Evolutionary conservation across 2,888 invertebrate genomes (phyloP).

Genomic region (Adineta ricciae): DNA sequence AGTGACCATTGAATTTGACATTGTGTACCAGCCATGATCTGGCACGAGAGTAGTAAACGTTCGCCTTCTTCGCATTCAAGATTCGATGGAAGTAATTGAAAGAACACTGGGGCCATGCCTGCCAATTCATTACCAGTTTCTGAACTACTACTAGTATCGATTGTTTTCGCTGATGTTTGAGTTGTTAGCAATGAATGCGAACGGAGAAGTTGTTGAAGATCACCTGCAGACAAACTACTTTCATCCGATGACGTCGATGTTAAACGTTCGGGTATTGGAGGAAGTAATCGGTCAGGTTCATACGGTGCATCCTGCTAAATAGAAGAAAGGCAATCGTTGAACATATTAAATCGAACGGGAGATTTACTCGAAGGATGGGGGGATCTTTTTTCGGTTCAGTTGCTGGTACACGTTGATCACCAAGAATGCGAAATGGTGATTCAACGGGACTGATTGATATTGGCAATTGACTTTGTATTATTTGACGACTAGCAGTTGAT

Average conservation of each 20-base stretch:
- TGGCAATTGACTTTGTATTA: background rate
- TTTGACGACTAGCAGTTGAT: background rate
- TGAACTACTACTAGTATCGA: background rate
- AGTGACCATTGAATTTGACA: background rate
- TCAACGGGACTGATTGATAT: background rate
- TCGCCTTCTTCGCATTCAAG: slow-evolving; percentile 3
- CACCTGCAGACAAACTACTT: background rate
- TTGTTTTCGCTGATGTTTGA: background rate
- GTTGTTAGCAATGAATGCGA: background rate
- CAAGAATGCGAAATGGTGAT: background rate
- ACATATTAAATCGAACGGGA: too few species aligned
- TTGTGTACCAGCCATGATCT: background rate
- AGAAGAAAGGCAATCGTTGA: too few species aligned
- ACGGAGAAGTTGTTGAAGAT: background rate
- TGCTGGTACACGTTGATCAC: background rate
- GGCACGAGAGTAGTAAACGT: background rate
- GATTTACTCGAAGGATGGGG: too few species aligned
- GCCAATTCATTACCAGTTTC: background rate
- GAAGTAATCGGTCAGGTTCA: background rate
- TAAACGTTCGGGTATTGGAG: background rate
- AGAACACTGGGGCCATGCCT: background rate
- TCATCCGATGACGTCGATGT: background rate
- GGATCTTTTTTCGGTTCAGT: background rate
- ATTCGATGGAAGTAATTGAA: slow-evolving; percentile 6
- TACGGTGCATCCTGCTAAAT: background rate